Conservation (phyloP, 1,140 invertebrate genomes). For the Aphelenchoides fujianensis region DNA sequence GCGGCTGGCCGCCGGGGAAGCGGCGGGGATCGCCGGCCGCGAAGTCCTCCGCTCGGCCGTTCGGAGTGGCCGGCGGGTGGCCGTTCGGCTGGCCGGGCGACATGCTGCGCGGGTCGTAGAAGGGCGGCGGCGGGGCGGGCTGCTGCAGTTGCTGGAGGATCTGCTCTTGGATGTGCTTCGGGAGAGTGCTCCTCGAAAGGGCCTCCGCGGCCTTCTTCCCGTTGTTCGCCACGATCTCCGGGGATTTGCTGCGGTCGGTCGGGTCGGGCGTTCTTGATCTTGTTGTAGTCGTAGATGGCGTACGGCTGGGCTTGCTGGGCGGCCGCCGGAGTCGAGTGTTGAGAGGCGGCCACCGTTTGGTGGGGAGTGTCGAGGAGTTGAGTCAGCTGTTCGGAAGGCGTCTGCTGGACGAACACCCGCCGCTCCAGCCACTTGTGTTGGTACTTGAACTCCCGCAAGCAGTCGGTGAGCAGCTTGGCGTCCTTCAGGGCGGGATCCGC, state of each 20-base stretch:
- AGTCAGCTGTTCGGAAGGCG: constrained; percentile 59
- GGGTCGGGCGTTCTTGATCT: constrained; percentile 50
- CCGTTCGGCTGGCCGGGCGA: neutral
- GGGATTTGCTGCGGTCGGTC: constrained; percentile 12
- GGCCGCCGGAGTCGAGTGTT: constrained; percentile 30
- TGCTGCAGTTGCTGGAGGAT: constrained; percentile 10
- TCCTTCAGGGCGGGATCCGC: constrained; percentile 59
- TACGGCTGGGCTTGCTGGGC: constrained; percentile 41
- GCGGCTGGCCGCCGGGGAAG: neutral
- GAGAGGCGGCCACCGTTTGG: constrained; percentile 14
- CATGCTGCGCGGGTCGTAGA: constrained; percentile 15
- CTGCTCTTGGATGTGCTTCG: constrained; percentile 22
- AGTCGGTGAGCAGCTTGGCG: constrained; percentile 57
- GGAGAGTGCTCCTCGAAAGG: neutral
- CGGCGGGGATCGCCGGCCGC: constrained; percentile 1
- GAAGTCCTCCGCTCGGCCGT: constrained; percentile 8
- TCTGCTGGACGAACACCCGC: constrained; percentile 62
- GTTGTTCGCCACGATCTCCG: constrained; percentile 9
- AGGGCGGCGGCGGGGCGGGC: constrained; percentile 7
- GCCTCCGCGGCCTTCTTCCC: neutral
- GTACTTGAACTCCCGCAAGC: constrained; percentile 62
- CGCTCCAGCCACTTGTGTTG: constrained; percentile 63
- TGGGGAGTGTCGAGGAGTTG: constrained; percentile 42
- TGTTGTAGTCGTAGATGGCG: constrained; percentile 58
- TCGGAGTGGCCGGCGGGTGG: neutral